A percentile compares a stretch with the other conserved stretches of the same genome.
phyloP scores from a whole-genome alignment of 2,113 vertebrate species.

The Anhinga rufa region DNA sequence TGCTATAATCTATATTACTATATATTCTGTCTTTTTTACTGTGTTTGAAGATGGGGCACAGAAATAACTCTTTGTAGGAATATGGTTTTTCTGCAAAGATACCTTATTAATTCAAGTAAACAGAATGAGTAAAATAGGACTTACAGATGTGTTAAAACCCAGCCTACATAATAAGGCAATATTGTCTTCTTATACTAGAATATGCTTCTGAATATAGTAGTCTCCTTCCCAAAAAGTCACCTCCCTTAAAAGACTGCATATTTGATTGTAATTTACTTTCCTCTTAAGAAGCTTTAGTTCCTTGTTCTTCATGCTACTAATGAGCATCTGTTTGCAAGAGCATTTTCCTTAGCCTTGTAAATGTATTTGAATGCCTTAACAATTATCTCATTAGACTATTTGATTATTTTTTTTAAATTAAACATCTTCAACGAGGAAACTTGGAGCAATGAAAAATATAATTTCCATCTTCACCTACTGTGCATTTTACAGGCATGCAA shows the following conservation, averaged over 20 bases:
- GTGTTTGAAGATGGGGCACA: not conserved
- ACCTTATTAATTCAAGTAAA: not conserved
- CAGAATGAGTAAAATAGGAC: not conserved
- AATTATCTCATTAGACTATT: not conserved
- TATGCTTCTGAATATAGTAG: not conserved
- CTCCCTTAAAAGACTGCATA: not conserved
- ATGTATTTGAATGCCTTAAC: not conserved
- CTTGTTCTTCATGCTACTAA: conserved; percentile 3
- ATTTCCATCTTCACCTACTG: not conserved
- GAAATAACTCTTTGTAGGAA: not conserved
- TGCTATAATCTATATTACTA: not conserved
- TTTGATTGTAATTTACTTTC: not conserved
- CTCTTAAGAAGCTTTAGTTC: not conserved
- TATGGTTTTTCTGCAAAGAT: not conserved
- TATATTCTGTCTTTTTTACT: not conserved
- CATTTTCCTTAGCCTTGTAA: not conserved
- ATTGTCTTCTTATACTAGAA: not conserved
- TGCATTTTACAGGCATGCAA: conserved; percentile 41
- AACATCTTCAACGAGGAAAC: not conserved
- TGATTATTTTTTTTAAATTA: not conserved
- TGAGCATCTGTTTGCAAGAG: not conserved
- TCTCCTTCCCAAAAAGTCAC: not conserved
- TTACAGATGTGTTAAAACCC: not conserved
- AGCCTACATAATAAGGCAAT: not conserved
- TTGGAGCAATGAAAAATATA: not conserved